Evolutionary conservation across 2,888 invertebrate genomes (phyloP).

Genomic region (Octonoba sinensis): DNA sequence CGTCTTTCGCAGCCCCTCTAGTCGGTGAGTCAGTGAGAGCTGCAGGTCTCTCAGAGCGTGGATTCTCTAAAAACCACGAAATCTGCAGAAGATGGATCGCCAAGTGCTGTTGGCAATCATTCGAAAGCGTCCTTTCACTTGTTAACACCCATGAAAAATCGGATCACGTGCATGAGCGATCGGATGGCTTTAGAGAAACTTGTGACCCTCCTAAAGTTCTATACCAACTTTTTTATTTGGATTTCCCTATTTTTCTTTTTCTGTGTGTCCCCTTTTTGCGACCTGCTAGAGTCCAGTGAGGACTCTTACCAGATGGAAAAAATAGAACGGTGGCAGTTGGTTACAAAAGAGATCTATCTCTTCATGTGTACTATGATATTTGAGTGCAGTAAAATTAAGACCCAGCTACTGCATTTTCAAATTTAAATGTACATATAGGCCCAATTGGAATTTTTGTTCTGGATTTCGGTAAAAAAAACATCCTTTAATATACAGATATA

Average conservation of each 20-base stretch:
- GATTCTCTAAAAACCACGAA: constrained; percentile 29
- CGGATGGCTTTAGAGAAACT: constrained; percentile 24
- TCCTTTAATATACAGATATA: too few species aligned
- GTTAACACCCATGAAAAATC: constrained; percentile 64
- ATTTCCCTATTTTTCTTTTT: not conserved
- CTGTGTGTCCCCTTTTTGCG: constrained; percentile 3
- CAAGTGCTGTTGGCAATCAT: constrained; percentile 61
- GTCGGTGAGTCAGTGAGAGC: constrained; percentile 46
- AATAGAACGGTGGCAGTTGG: too few species aligned
- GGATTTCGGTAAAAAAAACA: too few species aligned
- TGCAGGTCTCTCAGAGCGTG: constrained; percentile 1
- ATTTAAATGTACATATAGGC: too few species aligned
- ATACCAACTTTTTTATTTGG: constrained; percentile 11
- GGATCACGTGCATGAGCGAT: constrained; percentile 59
- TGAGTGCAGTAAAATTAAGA: too few species aligned
- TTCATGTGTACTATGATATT: too few species aligned
- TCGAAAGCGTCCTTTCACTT: constrained; percentile 52
- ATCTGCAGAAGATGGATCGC: constrained; percentile 59
- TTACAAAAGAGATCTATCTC: too few species aligned
- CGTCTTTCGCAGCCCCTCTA: constrained; percentile 12
- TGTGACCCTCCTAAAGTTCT: constrained; percentile 4
- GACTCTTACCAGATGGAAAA: not conserved
- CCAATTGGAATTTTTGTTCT: too few species aligned
- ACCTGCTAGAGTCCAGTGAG: not conserved
- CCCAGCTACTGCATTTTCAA: too few species aligned